Evolutionary conservation across 2,797 vertebrate genomes (phyloP).

Genomic region (Natrix natrix): DNA sequence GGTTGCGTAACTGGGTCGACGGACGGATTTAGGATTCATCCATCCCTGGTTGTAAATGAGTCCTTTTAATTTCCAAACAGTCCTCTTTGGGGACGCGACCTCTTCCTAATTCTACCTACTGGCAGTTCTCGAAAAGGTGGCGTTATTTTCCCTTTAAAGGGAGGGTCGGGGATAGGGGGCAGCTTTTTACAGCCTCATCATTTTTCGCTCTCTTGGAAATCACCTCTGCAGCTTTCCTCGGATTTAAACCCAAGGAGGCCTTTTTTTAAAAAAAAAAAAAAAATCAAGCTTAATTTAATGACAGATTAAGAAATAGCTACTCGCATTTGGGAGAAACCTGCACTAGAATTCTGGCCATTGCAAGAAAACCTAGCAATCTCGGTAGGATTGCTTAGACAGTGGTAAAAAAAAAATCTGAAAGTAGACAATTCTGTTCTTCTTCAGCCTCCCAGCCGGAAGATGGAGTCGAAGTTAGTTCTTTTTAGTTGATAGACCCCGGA

Average conservation of each 20-base stretch:
- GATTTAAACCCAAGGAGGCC: neutral
- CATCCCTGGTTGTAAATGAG: neutral
- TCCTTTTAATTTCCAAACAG: neutral
- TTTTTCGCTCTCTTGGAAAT: neutral
- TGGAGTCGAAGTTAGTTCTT: neutral
- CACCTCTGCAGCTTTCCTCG: neutral
- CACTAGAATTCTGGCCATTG: neutral
- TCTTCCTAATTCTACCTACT: neutral
- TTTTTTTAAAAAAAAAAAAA: no score
- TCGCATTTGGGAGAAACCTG: neutral
- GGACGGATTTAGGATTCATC: neutral
- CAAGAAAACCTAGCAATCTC: neutral
- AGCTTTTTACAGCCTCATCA: neutral
- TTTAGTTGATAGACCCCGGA: neutral
- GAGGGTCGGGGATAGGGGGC: neutral
- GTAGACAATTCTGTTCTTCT: neutral
- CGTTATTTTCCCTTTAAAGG: neutral
- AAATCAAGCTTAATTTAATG: neutral
- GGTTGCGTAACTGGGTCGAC: neutral
- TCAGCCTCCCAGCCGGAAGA: neutral
- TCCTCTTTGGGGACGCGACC: neutral
- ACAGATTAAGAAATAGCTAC: neutral
- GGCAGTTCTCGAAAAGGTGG: neutral
- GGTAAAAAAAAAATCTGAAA: neutral
- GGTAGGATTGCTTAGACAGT: neutral